Evolutionary conservation across 1,140 invertebrate species (phyloP), one percentile per base, ranked within the genome.

Genomic region (Drosophila littoralis): DNA sequence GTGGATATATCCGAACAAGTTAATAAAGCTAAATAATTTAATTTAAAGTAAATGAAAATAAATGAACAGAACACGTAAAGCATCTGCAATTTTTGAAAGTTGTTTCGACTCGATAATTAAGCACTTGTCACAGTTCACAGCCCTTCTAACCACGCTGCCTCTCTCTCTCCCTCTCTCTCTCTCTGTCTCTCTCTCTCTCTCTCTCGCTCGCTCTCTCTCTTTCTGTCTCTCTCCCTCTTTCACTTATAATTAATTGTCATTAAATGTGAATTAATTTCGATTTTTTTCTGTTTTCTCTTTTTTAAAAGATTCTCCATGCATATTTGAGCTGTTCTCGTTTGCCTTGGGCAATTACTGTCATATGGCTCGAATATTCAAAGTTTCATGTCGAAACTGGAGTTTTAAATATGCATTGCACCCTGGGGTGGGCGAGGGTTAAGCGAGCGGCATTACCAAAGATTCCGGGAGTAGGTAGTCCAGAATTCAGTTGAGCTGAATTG

Each of bases 401-500:
- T 68, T 68, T 54, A 68, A 68, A 38, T 54, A 68, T 74, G 57
- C 40, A 68, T 61, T 54, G 57, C 71, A 55, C 33, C 38, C 43
- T 17, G 2, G 45, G 35, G 38, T 55, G 7, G 15, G 36, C 17
- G 32, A 1, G 22, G 5, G 22, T 28, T 28, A 1, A 0, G 22
- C 6, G 38, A 57, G 43, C 5, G 35, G 5, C n/a, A 15, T 3
- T 8, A 13, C n/a, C 7, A 6, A 6, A 22, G 45, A 43, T 45
- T 10, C 17, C 15, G 15, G 38, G 54, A 35, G 36, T 17, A 72
- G 43, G 38, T 58, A 60, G 51, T 45, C 48, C 57, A 50, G 59
- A 52, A 60, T 81, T 45, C 63, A 73, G 65, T 61, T 65, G 48
- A 58, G 61, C 40, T 54, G 17, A 48, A n/a, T 71, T 57, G 55